Percentiles rank a stretch among this genome's conserved stretches.
Evolutionary conservation across 2,113 vertebrate species (phyloP).

Genomic region (Atlantisia rogersi): DNA sequence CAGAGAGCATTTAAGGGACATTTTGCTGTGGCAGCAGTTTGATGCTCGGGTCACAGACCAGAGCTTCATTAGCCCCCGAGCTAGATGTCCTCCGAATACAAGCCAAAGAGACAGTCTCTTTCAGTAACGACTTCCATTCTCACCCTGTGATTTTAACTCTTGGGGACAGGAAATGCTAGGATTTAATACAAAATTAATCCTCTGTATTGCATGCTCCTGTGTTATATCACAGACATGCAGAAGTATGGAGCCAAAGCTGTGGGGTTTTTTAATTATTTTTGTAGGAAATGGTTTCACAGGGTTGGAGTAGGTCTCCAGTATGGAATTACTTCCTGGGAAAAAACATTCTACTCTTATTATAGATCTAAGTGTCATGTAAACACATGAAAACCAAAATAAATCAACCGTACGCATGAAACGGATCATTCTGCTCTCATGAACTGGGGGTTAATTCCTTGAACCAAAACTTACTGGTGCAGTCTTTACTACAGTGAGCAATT

Average conservation of each 20-base stretch:
- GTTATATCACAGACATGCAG: not conserved
- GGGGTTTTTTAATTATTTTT: not conserved
- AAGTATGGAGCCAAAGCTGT: conserved; percentile 1
- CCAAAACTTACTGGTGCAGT: not conserved
- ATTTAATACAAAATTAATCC: not conserved
- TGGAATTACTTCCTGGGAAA: conserved; percentile 31
- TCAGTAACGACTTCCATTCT: not conserved
- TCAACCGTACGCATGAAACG: not conserved
- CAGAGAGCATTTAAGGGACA: conserved; percentile 19
- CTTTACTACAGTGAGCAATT: not conserved
- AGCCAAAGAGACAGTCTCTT: not conserved
- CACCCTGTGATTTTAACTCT: not conserved
- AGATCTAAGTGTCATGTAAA: conserved; percentile 32
- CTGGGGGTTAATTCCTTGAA: not conserved
- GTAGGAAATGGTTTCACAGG: conserved; percentile 23
- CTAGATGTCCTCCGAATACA: conserved; percentile 13
- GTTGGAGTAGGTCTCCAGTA: not conserved
- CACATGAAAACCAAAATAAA: conserved; percentile 27
- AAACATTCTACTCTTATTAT: conserved; percentile 12
- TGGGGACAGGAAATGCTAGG: not conserved
- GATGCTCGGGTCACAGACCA: not conserved
- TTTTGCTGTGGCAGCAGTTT: conserved; percentile 45
- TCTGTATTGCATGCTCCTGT: not conserved
- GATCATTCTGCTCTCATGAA: conserved; percentile 14
- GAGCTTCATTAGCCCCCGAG: not conserved